Percentiles rank a stretch among this genome's conserved stretches.
Evolutionary conservation across 1,140 invertebrate genomes (phyloP).

Genomic region (Ruditapes philippinarum): DNA sequence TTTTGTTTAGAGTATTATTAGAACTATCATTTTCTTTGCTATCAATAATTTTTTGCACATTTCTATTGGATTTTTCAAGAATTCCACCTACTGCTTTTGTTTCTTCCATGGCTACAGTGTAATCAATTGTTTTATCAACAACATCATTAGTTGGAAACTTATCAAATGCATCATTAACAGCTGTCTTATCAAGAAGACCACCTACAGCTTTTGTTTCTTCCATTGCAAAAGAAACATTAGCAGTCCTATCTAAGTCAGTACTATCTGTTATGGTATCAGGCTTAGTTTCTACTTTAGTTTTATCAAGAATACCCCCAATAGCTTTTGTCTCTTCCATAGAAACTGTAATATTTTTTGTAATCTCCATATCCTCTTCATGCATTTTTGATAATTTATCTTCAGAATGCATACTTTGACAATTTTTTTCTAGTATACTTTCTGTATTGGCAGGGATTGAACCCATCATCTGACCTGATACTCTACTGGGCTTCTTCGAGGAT

Average conservation of each 20-base stretch:
- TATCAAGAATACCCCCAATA: conserved; percentile 40
- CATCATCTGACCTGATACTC: background rate
- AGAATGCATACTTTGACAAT: background rate
- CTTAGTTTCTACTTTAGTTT: background rate
- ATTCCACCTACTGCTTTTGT: conserved; percentile 43
- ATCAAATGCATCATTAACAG: background rate
- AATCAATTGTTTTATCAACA: background rate
- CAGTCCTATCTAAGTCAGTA: background rate
- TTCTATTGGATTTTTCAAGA: conserved; percentile 11
- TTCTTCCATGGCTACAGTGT: conserved; percentile 50
- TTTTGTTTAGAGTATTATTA: conserved; percentile 6
- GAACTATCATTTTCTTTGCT: background rate
- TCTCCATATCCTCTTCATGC: background rate
- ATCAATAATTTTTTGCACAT: background rate
- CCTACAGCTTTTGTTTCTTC: conserved; percentile 57
- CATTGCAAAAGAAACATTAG: background rate
- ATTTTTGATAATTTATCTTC: too few species aligned
- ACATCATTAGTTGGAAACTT: background rate
- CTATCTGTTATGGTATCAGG: background rate
- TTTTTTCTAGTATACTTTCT: conserved; percentile 29
- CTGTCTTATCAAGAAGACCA: conserved; percentile 19
- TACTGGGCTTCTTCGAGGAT: background rate
- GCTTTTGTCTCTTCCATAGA: conserved; percentile 34
- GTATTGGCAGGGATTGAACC: background rate
- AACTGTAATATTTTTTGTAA: background rate